Base-by-base conservation (phyloP, 1,140 invertebrate genomes). In the Plodia interpunctella region DNA sequence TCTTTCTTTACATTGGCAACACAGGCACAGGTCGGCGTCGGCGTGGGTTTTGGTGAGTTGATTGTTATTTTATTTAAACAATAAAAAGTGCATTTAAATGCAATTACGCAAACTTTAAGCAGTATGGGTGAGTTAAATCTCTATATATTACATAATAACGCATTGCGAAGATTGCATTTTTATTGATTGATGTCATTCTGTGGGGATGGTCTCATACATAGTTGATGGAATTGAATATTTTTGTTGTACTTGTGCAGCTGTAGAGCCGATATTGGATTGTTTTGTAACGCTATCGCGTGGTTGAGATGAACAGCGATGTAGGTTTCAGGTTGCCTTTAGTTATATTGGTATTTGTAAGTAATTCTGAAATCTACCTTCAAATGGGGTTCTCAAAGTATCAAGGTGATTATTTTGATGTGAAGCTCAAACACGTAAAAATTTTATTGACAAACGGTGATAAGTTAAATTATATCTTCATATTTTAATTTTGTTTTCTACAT, bases 151-250 rank as follows among this genome's bases (percentile, higher is more conserved):
- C 57, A 49, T 52, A 52, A 49, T 57, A 59, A 9, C 19, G 56
- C 28, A 38, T 58, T 11, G 49, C 55, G 38, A 30, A 61, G 52
- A 59, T 58, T 69, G 61, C 65, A 68, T 76, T 81, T 74, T 81
- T 81, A 83, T 83, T 81, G 77, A 84, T 84, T 84, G 76, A 78
- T 82, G 72, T 75, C 74, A 78, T 78, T 73, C 59, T 65, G 58
- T 69, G 67, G 71, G 72, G 75, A 70, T 73, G 71, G 75, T 67
- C 68, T 67, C 62, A 10, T 44, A 44, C 38, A 44, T 44, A 44
- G 6, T 44, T 44, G 38, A 44, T 44, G 15, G 15, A 44, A n/a
- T 15, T 44, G 49, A 58, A 50, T 69, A 60, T 55, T 58, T 64
- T 68, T 68, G 70, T 69, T 55, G 19, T 57, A 61, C 68, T 59